Evolutionary conservation across 2,797 vertebrate genomes (phyloP), one percentile per base, ranked within the genome.

Genomic region (Dicrostonyx torquatus): DNA sequence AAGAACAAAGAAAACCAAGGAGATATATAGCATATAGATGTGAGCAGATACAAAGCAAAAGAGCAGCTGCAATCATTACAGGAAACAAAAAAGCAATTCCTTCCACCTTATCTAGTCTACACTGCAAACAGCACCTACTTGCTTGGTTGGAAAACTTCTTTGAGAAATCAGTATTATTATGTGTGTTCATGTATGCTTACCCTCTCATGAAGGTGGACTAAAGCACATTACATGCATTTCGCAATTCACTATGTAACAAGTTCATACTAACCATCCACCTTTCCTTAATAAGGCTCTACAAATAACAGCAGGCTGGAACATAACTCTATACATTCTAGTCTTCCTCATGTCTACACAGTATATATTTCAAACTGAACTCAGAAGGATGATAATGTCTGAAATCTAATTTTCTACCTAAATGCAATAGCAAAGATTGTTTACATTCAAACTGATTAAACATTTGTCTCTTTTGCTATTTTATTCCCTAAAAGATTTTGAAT

Each of bases 31-130:
- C 60, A 80, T 53, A 83, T 2, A 62, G 66, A 91, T n/a, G 11
- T 50, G 84, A 66, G 24, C 90, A 94, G 85, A 14, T 62, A 92
- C 55, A 96, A 64, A 78, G 48, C 85, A 40, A 96, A 90, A 70
- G 66, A 94, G 85, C 6, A 29, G 48, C 34, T 37, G 6, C 68
- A 70, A 37, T 70, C n/a, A 50, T 87, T 29, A 87, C 88, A 90
- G 58, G 17, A 70, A 93, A 91, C 79, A 79, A 18, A 90, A 90
- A 37, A 86, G 34, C 17, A 37, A 70, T 8, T 37, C 17, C 68
- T 70, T 70, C n/a, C n/a, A 70, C n/a, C 20, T 70, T 92, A 64
- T 89, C 91, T 89, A 24, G 10, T 43, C 80, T 50, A 77, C 68
- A 76, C 5, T 90, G 48, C 72, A 84, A 91, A 91, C 31, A 89